phyloP scores from a whole-genome alignment of 2,888 invertebrate genomes.

The Dioctria linearis region DNA sequence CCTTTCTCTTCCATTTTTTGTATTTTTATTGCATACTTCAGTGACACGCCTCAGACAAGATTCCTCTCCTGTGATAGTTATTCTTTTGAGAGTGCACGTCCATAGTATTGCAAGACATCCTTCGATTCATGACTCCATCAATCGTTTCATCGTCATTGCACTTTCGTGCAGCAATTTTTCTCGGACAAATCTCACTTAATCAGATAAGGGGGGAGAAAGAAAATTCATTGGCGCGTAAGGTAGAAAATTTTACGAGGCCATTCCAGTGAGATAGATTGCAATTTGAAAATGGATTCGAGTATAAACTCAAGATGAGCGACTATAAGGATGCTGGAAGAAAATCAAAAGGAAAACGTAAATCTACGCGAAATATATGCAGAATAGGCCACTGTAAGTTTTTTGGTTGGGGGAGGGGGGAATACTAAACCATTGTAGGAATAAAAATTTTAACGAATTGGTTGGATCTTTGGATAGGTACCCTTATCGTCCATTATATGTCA shows the following conservation, averaged over 20 bases:
- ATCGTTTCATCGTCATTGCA: slow-evolving; percentile 28
- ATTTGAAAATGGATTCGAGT: slow-evolving; percentile 16
- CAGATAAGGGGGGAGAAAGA: slow-evolving; percentile 4
- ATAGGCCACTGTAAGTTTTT: background rate
- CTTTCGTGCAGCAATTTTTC: slow-evolving; percentile 39
- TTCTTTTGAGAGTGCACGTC: slow-evolving; percentile 9
- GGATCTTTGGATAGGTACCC: background rate
- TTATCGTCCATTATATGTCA: background rate
- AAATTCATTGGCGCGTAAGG: slow-evolving; percentile 7
- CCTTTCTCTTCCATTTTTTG: background rate
- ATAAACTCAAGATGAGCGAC: background rate
- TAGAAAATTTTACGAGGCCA: slow-evolving; percentile 27
- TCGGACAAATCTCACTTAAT: slow-evolving; percentile 36
- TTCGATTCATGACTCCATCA: background rate
- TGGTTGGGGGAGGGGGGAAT: background rate
- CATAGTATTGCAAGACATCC: slow-evolving; percentile 9
- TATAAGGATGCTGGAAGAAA: no score
- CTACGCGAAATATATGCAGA: no score
- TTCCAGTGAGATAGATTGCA: background rate
- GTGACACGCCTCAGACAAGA: background rate
- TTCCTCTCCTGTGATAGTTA: slow-evolving; percentile 1
- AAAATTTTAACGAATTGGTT: no score
- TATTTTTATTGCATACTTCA: slow-evolving; percentile 2
- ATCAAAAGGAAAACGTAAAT: no score
- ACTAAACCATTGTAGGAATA: no score